Conservation (phyloP, 2,888 invertebrate genomes). For the Epiperipatus broadwayi region DNA sequence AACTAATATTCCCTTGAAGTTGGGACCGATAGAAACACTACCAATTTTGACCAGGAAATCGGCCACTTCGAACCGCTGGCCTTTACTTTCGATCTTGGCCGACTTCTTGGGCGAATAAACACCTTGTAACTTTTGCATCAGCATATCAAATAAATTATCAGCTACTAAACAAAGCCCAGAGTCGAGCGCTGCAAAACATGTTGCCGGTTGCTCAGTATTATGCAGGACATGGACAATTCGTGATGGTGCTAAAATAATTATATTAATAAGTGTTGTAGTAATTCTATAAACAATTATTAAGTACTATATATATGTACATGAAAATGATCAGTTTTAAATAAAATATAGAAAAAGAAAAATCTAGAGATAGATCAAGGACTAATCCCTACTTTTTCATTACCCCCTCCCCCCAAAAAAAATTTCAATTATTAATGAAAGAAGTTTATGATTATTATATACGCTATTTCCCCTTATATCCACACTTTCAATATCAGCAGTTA, state of each 20-base stretch:
- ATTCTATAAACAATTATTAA: slow-evolving; percentile 18
- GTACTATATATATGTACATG: background rate
- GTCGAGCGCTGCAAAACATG: slow-evolving; percentile 76
- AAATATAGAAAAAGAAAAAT: too few species aligned
- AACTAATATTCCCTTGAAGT: slow-evolving; percentile 75
- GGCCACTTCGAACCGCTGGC: slow-evolving; percentile 34
- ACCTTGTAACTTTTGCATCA: slow-evolving; percentile 69
- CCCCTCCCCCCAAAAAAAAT: too few species aligned
- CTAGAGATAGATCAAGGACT: too few species aligned
- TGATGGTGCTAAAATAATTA: slow-evolving; percentile 40
- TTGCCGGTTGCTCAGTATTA: slow-evolving; percentile 84
- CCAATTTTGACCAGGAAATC: slow-evolving; percentile 87
- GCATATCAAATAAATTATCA: slow-evolving; percentile 68
- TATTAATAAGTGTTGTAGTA: slow-evolving; percentile 14
- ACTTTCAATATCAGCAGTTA: too few species aligned
- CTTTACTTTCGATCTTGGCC: slow-evolving; percentile 52
- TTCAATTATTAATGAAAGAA: too few species aligned
- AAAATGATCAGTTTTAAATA: too few species aligned
- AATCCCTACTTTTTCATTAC: too few species aligned
- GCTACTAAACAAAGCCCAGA: slow-evolving; percentile 65
- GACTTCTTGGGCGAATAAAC: slow-evolving; percentile 69
- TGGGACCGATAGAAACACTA: slow-evolving; percentile 73
- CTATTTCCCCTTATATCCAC: too few species aligned
- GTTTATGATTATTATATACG: too few species aligned
- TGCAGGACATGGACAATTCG: slow-evolving; percentile 78